These are phyloP conservation scores for Linepithema humile DNA, from an alignment of 1,140 invertebrate species.

Conservation along the genomic window DNA sequence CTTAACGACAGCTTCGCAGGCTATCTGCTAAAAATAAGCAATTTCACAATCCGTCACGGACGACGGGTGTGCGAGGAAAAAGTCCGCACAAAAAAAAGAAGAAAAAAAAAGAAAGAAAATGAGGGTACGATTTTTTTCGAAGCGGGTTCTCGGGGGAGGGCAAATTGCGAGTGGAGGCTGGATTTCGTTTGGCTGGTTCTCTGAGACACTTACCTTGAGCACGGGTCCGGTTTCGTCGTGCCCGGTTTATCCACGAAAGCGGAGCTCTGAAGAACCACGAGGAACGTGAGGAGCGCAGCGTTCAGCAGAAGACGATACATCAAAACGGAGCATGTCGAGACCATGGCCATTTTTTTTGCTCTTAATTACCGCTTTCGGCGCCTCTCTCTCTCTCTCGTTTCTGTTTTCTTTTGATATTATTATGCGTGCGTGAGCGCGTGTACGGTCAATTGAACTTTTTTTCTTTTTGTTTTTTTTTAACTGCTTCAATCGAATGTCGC, in stretches of 20 bases:
- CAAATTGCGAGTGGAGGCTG: not conserved
- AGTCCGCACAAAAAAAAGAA: not conserved
- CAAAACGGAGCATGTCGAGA: slow-evolving; percentile 56
- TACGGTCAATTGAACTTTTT: not conserved
- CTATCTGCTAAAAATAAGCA: not conserved
- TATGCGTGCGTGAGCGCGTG: not conserved
- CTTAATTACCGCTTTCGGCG: not conserved
- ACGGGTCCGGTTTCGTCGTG: slow-evolving; percentile 75
- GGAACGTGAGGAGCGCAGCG: slow-evolving; percentile 60
- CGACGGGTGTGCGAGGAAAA: not conserved
- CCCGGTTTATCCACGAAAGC: slow-evolving; percentile 56
- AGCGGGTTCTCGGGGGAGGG: not conserved
- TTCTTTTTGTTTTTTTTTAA: not conserved
- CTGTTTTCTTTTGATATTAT: slow-evolving; percentile 31
- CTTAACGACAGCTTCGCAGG: not conserved
- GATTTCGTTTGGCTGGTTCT: slow-evolving; percentile 11
- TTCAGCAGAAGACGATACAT: slow-evolving; percentile 70
- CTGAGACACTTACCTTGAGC: slow-evolving; percentile 77
- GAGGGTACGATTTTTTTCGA: not conserved
- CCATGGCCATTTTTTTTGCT: slow-evolving; percentile 72
- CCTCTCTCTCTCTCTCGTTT: slow-evolving; percentile 47
- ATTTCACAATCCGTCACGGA: not conserved
- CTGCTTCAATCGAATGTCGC: not conserved
- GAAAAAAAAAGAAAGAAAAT: not conserved
- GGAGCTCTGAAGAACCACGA: slow-evolving; percentile 60